phyloP scores from a whole-genome alignment of 2,113 vertebrate species.

The Athene noctua region DNA sequence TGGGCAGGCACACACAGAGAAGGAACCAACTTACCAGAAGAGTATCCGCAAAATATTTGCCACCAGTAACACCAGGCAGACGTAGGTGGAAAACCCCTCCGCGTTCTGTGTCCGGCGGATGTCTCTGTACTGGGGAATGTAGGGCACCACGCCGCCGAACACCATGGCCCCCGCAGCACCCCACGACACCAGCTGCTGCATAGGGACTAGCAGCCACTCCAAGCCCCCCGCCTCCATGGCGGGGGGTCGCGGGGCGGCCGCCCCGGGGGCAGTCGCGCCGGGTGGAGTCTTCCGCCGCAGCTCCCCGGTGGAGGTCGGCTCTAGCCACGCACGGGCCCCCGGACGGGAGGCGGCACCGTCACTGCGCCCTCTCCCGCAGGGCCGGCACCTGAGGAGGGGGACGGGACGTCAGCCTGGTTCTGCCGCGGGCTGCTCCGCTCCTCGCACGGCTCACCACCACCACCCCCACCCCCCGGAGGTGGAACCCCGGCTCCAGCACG shows the following conservation, averaged over 20 bases:
- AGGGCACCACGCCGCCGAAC: slow-evolving; percentile 93
- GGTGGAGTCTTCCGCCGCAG: not conserved
- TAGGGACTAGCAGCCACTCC: slow-evolving; percentile 77
- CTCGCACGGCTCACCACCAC: not conserved
- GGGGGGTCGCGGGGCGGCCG: not conserved
- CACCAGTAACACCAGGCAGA: slow-evolving; percentile 90
- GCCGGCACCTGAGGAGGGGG: not conserved
- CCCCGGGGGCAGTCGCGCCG: not conserved
- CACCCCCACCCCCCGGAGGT: too few species aligned
- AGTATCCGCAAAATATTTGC: slow-evolving; percentile 94
- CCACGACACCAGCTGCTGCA: slow-evolving; percentile 84
- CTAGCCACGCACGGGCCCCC: not conserved
- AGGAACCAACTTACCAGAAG: slow-evolving; percentile 82
- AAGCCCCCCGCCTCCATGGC: slow-evolving; percentile 84
- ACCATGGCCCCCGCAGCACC: slow-evolving; percentile 89
- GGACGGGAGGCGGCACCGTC: not conserved
- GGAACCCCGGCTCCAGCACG: not conserved
- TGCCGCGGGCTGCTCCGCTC: not conserved
- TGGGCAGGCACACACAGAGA: not conserved
- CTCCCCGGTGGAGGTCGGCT: not conserved
- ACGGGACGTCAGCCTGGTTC: not conserved
- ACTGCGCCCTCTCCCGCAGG: not conserved
- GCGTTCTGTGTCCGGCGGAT: slow-evolving; percentile 90
- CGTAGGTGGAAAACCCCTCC: slow-evolving; percentile 93
- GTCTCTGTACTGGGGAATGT: slow-evolving; percentile 93